Percentiles rank a stretch among this genome's conserved stretches.
Conservation (phyloP, 2,113 vertebrate species). For the Pachyramphus minor region DNA sequence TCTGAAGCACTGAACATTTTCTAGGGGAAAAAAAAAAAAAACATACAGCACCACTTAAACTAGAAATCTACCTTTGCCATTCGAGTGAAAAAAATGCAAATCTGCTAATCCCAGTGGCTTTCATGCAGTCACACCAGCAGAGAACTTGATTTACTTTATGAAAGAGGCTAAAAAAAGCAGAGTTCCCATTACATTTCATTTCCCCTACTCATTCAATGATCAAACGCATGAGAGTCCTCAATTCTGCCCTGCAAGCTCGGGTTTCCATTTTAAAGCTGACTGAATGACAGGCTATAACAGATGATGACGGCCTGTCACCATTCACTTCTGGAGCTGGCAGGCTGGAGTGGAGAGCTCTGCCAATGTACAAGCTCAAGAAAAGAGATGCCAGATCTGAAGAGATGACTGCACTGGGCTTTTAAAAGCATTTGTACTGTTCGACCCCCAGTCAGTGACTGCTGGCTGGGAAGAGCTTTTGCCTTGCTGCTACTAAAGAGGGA, state of each 20-base stretch:
- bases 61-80: neutral
- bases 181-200: neutral
- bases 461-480: neutral
- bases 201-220: neutral
- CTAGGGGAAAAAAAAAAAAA: neutral
- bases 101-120: neutral
- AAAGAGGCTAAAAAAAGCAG: neutral
- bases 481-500: neutral
- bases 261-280: neutral
- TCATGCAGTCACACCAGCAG: neutral
- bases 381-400: neutral
- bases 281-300: neutral
- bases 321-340: slow-evolving; percentile 19
- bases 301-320: neutral
- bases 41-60: neutral
- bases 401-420: neutral
- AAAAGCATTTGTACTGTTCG: neutral
- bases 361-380: neutral
- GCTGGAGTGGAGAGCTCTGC: neutral
- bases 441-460: neutral
- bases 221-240: neutral
- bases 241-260: neutral
- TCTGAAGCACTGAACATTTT: neutral
- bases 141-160: neutral
- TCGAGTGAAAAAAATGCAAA: neutral